Conservation (phyloP, 2,113 vertebrate species). For the Nicator chloris region DNA sequence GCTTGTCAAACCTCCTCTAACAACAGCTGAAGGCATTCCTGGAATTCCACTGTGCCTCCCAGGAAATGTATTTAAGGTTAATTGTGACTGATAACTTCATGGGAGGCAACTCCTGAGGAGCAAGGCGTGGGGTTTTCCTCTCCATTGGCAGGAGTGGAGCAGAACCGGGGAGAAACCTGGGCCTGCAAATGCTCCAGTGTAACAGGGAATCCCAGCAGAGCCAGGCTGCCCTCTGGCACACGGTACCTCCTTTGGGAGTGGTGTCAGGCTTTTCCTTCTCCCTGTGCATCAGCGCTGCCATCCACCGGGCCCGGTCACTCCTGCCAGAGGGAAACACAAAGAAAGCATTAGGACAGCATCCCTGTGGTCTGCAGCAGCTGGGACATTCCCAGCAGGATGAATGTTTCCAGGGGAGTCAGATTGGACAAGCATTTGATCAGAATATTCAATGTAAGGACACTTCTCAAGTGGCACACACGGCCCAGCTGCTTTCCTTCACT, state of each 20-base stretch:
- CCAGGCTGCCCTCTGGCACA: not conserved
- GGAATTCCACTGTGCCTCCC: not conserved
- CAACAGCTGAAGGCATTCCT: not conserved
- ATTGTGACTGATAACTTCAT: not conserved
- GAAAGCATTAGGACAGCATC: not conserved
- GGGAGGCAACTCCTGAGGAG: not conserved
- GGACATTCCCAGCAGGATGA: not conserved
- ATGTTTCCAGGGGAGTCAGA: not conserved
- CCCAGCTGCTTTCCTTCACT: not conserved
- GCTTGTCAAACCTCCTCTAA: not conserved
- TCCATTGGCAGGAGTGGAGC: accelerated
- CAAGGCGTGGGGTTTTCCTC: accelerated
- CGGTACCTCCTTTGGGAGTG: slow-evolving; percentile 76
- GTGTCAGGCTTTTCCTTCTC: slow-evolving; percentile 49
- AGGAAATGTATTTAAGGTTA: not conserved
- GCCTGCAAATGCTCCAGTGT: not conserved
- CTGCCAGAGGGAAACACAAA: slow-evolving; percentile 59
- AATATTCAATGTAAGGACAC: accelerated
- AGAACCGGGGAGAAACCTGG: not conserved
- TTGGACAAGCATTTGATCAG: not conserved
- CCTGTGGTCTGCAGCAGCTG: not conserved
- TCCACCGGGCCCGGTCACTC: slow-evolving; percentile 89
- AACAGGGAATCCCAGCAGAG: not conserved
- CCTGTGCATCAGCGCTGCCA: slow-evolving; percentile 75
- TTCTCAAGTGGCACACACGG: accelerated